Evolutionary conservation across 2,797 vertebrate genomes (phyloP).

Genomic region (Muscicapa striata): DNA sequence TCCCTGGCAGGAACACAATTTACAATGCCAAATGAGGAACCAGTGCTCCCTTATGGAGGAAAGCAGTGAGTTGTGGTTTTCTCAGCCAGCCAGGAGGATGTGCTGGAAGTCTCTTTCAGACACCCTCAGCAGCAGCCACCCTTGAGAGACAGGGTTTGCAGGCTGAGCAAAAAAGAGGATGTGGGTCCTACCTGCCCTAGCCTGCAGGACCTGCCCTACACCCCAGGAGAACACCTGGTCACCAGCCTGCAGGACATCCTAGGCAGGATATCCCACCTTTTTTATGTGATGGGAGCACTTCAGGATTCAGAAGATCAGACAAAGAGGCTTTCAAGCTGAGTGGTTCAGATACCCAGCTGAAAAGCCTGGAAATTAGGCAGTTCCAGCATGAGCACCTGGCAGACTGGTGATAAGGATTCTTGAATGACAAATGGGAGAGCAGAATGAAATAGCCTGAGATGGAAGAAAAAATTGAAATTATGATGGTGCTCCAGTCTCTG

Average conservation of each 20-base stretch:
- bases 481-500: not conserved
- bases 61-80: not conserved
- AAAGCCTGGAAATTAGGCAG: not conserved
- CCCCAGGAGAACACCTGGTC: not conserved
- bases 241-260: not conserved
- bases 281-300: not conserved
- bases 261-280: not conserved
- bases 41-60: accelerated
- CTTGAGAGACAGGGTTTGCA: not conserved
- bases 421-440: not conserved
- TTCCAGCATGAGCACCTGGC: not conserved
- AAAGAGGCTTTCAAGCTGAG: not conserved
- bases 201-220: not conserved
- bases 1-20: not conserved
- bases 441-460: not conserved
- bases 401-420: not conserved
- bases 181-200: not conserved
- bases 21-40: not conserved
- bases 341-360: not conserved
- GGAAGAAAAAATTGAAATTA: not conserved
- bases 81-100: not conserved
- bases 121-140: not conserved
- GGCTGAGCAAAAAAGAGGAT: not conserved
- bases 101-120: not conserved
- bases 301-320: not conserved